Evolutionary conservation across 2,888 invertebrate species (phyloP), one percentile per base, ranked within the genome.

Genomic region (Leptopilina syphax): DNA sequence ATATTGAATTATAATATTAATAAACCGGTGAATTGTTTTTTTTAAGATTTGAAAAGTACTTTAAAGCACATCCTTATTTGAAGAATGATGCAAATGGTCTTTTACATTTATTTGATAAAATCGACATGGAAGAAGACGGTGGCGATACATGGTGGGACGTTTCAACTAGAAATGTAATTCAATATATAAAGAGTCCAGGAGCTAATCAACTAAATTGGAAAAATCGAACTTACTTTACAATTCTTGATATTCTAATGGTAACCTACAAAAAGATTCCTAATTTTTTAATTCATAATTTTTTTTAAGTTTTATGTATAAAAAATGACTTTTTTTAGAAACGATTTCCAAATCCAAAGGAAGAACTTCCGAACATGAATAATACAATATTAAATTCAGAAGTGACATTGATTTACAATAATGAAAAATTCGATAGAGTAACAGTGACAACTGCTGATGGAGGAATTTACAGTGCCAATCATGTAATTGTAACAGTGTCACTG

Each of bases 401-500:
- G 10, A 77, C 81, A 0, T 85, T 86, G 47, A 86, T 91, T 5
- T 85, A 89, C 79, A 89, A 90, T 68, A 82, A 82, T 7, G 77
- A 68, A 67, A 65, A 80, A 10, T 82, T 85, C 34, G 83, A 81
- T 5, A 60, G 7, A 7, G 60, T 60, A 6, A 60, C 60, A 18
- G 60, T 60, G 8, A 60, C 60, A n/a, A 89, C 90, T 84, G 88
- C 88, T 27, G 94, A 95, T 87, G 95, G 94, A 0, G 87, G 92
- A 1, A 83, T 86, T 0, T 95, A 93, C 83, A 88, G 86, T 41
- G 95, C 95, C 0, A 94, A 94, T 85, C 94, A 94, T 86, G 94
- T 95, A 0, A 94, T 96, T 47, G 92, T 95, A 0, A 96, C 96
- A 0, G 92, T 94, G 0, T 95, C 96, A 0, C 88, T 96, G 0